Evolutionary conservation across 1,140 invertebrate species (phyloP).

Genomic region (Melanaphis sacchari): DNA sequence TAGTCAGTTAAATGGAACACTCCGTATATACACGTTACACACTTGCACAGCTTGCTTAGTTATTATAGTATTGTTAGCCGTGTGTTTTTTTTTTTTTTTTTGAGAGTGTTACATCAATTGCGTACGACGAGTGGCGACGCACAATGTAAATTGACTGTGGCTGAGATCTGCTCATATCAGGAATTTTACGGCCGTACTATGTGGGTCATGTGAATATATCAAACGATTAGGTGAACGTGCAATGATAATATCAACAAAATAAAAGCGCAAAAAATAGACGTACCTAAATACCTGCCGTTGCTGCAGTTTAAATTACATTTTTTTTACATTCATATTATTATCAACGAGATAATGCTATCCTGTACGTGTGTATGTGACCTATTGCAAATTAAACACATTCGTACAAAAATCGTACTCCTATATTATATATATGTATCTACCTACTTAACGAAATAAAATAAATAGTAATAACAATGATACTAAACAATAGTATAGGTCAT

Average conservation of each 20-base stretch:
- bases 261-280: background rate
- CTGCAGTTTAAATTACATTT: slow-evolving; percentile 13
- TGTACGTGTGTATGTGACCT: background rate
- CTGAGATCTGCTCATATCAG: slow-evolving; percentile 20
- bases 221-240: slow-evolving; percentile 12
- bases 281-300: background rate
- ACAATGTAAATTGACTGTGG: background rate
- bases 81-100: background rate
- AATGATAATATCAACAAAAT: background rate
- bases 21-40: background rate
- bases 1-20: background rate
- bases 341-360: background rate
- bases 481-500: background rate
- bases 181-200: background rate
- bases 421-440: background rate
- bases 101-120: background rate
- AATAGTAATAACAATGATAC: slow-evolving; percentile 10
- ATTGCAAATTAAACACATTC: background rate
- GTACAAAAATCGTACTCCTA: background rate
- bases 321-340: background rate
- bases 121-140: background rate
- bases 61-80: background rate
- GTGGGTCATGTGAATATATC: slow-evolving; percentile 39
- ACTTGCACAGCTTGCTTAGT: background rate
- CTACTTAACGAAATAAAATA: background rate